Evolutionary conservation across 2,888 invertebrate species (phyloP).

Genomic region (Erebia aethiops): DNA sequence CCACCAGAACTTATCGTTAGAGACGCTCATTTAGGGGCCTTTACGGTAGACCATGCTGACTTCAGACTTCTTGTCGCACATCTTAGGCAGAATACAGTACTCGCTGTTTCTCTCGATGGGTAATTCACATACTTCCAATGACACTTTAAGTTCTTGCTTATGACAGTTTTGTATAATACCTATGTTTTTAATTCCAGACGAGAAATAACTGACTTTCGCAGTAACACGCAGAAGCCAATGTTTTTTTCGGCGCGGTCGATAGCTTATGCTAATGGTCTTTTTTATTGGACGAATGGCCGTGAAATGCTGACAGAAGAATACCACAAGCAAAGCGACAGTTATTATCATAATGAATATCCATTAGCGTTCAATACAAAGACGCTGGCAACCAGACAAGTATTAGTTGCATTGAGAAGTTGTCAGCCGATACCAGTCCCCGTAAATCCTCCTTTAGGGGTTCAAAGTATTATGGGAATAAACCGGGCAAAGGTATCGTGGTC

Average conservation of each 20-base stretch:
- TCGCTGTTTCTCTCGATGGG: conserved; percentile 93
- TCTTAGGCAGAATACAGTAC: conserved; percentile 88
- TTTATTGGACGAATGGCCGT: conserved; percentile 93
- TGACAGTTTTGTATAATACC: neutral
- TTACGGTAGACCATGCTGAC: conserved; percentile 91
- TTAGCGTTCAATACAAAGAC: conserved; percentile 69
- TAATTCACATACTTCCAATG: conserved; percentile 48
- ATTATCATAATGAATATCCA: conserved; percentile 90
- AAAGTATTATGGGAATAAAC: conserved; percentile 90
- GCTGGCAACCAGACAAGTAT: conserved; percentile 66
- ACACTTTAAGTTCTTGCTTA: neutral
- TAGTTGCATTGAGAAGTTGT: conserved; percentile 85
- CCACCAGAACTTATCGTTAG: conserved; percentile 85
- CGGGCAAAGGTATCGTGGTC: conserved; percentile 92
- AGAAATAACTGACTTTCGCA: conserved; percentile 87
- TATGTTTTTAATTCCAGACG: conserved; percentile 69
- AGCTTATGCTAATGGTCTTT: conserved; percentile 88
- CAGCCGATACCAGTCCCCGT: conserved; percentile 92
- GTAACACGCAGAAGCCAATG: conserved; percentile 89
- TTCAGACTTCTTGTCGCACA: conserved; percentile 91
- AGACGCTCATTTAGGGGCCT: conserved; percentile 88
- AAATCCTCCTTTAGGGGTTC: conserved; percentile 89
- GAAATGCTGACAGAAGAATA: conserved; percentile 91
- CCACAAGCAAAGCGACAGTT: conserved; percentile 85
- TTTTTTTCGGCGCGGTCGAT: conserved; percentile 89